Conservation (phyloP, 1,140 invertebrate species). For the Wasmannia auropunctata region DNA sequence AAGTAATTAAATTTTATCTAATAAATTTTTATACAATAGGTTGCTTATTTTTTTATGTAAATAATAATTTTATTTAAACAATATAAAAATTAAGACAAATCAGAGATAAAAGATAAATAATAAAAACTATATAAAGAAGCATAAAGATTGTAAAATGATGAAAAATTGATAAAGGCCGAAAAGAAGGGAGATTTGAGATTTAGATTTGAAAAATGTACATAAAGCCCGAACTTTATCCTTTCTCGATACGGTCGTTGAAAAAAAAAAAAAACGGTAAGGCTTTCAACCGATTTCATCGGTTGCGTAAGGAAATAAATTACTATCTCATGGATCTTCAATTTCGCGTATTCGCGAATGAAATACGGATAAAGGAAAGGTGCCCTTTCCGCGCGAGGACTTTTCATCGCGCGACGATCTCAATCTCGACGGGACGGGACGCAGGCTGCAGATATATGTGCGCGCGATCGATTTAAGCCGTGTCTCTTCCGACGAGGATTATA, state of each 20-base stretch:
- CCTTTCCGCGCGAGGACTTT: constrained; percentile 20
- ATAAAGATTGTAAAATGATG: neutral
- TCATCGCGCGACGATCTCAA: constrained; percentile 33
- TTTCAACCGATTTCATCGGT: neutral
- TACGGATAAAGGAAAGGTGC: constrained; percentile 2
- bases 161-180: neutral
- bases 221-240: neutral
- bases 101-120: neutral
- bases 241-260: neutral
- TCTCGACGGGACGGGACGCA: constrained; percentile 7
- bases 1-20: neutral
- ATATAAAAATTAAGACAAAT: neutral
- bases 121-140: neutral
- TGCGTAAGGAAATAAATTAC: constrained; percentile 49
- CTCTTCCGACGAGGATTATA: constrained; percentile 47
- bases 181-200: neutral
- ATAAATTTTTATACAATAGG: neutral
- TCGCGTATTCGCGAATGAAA: constrained; percentile 17
- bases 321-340: constrained; percentile 44
- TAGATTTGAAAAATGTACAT: constrained; percentile 20
- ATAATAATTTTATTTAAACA: neutral
- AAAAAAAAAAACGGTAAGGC: neutral
- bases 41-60: neutral
- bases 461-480: constrained; percentile 34
- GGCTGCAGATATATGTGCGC: neutral